Evolutionary conservation across 1,140 invertebrate genomes (phyloP).

Genomic region (Andricus grossulariae): DNA sequence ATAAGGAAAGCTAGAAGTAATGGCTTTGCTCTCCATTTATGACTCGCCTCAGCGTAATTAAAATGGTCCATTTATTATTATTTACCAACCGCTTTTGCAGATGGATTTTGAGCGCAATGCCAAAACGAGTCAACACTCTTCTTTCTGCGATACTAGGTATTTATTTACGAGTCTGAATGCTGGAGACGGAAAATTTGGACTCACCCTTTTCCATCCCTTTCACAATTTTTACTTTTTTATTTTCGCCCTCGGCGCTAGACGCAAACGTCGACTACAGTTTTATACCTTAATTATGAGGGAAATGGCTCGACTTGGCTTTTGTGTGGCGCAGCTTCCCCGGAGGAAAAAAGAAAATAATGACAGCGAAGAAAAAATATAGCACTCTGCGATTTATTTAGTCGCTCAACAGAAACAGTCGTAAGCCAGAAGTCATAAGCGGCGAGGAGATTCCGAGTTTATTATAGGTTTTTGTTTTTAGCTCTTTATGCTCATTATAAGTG

Average conservation of each 20-base stretch:
- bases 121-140: slow-evolving; percentile 9
- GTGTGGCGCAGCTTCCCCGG: neutral
- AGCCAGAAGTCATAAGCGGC: neutral
- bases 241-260: neutral
- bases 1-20: neutral
- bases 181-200: neutral
- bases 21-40: neutral
- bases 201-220: neutral
- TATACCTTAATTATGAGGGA: slow-evolving; percentile 23
- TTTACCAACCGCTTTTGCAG: neutral
- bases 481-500: too few species aligned
- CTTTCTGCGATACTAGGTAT: neutral
- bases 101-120: neutral
- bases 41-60: neutral
- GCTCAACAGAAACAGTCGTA: neutral
- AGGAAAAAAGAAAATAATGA: slow-evolving; percentile 16
- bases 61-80: slow-evolving; percentile 3
- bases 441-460: too few species aligned
- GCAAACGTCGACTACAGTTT: slow-evolving; percentile 6
- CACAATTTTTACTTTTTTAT: neutral
- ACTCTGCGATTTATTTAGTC: slow-evolving; percentile 12
- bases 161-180: neutral
- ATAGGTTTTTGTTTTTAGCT: too few species aligned
- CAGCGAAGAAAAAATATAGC: slow-evolving; percentile 19
- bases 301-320: slow-evolving; percentile 18